Evolutionary conservation across 2,888 invertebrate genomes (phyloP), one percentile per base, ranked within the genome.

Genomic region (Dicranocentrus wangi): DNA sequence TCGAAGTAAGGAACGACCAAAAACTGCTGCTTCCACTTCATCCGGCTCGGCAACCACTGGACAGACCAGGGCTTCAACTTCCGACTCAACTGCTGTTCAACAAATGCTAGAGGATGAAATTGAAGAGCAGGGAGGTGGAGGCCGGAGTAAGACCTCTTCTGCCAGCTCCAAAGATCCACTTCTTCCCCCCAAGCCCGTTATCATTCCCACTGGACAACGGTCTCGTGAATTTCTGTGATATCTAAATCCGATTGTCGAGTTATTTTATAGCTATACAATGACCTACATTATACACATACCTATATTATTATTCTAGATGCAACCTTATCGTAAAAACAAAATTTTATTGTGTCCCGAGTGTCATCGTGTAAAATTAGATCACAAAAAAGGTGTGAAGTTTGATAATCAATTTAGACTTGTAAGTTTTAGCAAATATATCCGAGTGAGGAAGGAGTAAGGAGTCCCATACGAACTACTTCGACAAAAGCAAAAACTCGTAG

Each of bases 21-120:
- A 39, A 87, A 87, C 83, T 39, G 83, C 88, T 8, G 87, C 81
- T 53, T 78, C 81, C 19, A 75, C 84, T 19, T 79, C 82, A 39
- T 61, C 82, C 8, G 63, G 76, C 39, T 60, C 82, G 2, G 66
- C 78, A 17, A 77, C 51, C 7, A 43, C 66, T n/a, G 80, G 60
- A 66, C 77, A 71, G 23, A 42, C 84, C 53, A 87, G 88, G 82
- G 85, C 87, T 10, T 87, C 87, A 58, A 88, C 92, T n/a, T 91
- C 91, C 83, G 91, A 91, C 87, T 78, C 81, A 63, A 90, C 90
- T 81, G 87, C 75, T 51, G 79, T 88, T 71, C 83, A 88, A 71
- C 87, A 87, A 21, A 88, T 88, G 85, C 86, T 87, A 21, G 89
- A 89, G 53, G 88, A 88, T 80, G 88, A 89, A 43, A 88, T 88